Conservation (phyloP, 2,888 invertebrate genomes). For the Acheta domesticus region DNA sequence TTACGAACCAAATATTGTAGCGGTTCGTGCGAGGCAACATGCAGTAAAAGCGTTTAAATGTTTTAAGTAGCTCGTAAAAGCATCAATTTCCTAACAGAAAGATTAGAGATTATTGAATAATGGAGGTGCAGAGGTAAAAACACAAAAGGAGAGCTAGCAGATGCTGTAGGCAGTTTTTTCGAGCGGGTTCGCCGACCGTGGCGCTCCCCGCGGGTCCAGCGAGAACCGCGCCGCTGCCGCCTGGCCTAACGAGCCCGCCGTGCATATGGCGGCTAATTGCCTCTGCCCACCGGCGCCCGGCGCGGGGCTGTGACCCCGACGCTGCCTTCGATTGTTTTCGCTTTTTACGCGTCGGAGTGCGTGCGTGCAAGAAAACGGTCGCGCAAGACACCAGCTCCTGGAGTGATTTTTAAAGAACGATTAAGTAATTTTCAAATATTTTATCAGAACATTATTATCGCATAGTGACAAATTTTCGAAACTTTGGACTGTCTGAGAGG, state of each 20-base stretch:
- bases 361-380: neutral
- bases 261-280: slow-evolving; percentile 18
- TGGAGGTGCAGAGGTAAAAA: neutral
- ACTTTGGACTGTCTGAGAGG: too few relatives aligned
- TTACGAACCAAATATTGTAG: slow-evolving; percentile 8
- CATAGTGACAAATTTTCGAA: neutral
- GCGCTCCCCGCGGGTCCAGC: neutral
- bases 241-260: neutral
- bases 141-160: slow-evolving; percentile 18
- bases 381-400: neutral
- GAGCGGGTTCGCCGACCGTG: neutral
- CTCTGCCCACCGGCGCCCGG: neutral
- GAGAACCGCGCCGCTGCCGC: neutral
- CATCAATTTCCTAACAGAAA: slow-evolving; percentile 18
- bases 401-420: neutral
- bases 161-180: slow-evolving; percentile 1
- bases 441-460: neutral
- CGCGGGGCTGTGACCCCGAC: neutral
- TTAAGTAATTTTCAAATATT: neutral
- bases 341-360: neutral
- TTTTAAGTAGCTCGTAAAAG: neutral
- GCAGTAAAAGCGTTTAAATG: slow-evolving; percentile 3
- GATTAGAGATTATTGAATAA: slow-evolving; percentile 18
- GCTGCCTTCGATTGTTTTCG: slow-evolving; percentile 18
- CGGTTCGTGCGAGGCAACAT: slow-evolving; percentile 18